Conservation (phyloP, 2,113 vertebrate species). For the Pholis gunnellus region DNA sequence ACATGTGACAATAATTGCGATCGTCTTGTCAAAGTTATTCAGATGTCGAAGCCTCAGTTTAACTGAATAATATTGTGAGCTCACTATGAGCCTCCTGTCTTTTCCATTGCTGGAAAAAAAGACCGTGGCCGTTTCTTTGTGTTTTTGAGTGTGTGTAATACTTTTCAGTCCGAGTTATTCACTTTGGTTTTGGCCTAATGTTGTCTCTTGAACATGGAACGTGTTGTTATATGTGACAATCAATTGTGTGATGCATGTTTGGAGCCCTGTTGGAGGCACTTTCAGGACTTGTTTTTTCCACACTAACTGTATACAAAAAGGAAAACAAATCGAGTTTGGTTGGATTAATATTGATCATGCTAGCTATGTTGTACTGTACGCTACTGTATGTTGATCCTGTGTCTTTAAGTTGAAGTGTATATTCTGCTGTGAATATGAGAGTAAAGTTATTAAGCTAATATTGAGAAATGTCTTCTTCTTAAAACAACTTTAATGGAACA, state of each 20-base stretch:
- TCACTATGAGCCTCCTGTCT: not conserved
- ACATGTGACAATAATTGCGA: not conserved
- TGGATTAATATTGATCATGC: too few relatives aligned
- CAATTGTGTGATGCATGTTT: slow-evolving; percentile 28
- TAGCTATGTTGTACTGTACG: not conserved
- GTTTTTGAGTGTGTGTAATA: not conserved
- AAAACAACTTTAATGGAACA: slow-evolving; percentile 65
- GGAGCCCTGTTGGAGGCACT: not conserved
- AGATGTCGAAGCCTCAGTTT: not conserved
- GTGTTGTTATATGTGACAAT: slow-evolving; percentile 56
- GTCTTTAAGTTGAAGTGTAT: slow-evolving; percentile 12
- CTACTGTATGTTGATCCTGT: slow-evolving; percentile 27
- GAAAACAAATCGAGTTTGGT: not conserved
- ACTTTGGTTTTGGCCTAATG: not conserved
- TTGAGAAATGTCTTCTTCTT: not conserved
- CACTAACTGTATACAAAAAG: not conserved
- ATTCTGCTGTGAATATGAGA: slow-evolving; percentile 36
- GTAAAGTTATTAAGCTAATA: slow-evolving; percentile 37
- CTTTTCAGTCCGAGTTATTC: not conserved
- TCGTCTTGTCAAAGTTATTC: not conserved
- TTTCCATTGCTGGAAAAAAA: not conserved
- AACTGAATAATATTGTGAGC: not conserved
- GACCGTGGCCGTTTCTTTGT: not conserved
- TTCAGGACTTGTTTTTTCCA: slow-evolving; percentile 1
- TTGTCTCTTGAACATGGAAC: slow-evolving; percentile 3